Evolutionary conservation across 30 jellyfish, hydroid and myxozoan species (phyloP), one percentile per base, ranked within the genome.

Genomic region (Catostylus mosaicus): DNA sequence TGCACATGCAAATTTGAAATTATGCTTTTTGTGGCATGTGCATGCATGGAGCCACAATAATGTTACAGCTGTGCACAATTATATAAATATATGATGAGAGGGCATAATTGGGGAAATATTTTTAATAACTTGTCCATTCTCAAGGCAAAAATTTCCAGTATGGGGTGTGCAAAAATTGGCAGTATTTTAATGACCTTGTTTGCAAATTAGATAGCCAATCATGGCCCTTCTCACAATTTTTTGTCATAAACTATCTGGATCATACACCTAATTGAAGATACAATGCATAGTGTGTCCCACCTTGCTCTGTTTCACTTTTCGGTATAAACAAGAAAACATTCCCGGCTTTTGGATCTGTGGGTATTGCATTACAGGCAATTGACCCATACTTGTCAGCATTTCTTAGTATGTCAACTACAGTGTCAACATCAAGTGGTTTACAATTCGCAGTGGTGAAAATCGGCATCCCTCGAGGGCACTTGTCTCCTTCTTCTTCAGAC

Each of bases 341-440:
- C 9, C 89, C 89, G 5, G 82, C 80, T 67, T 78, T 63, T 4
- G 89, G 89, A 43, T 65, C 81, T 22, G 89, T 31, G 37, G 89
- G 82, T 16, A 64, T 65, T 1, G 47, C 45, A 19, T 64, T 57
- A 46, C 82, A 78, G 3, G 89, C 80, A 20, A 78, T 65, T 20
- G 89, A 66, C 30, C 32, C 70, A 56, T 78, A 78, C 22, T 64
- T 78, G 63, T 78, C 89, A 24, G 70, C 72, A 61, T 78, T 78
- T 16, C 50, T 62, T n/a, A 78, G 73, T 7, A 78, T 64, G 24
- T 78, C 89, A 45, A 78, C 89, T 30, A 78, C 89, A 1, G 82
- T 65, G 27, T 78, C 89, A 30, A 63, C 59, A 40, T 78, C 89
- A 2, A 78, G 74, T 8, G 89, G 89, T 33, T 78, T 78, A 34